Evolutionary conservation across 1,140 invertebrate species (phyloP).

Genomic region (Bathynomus jamesi): DNA sequence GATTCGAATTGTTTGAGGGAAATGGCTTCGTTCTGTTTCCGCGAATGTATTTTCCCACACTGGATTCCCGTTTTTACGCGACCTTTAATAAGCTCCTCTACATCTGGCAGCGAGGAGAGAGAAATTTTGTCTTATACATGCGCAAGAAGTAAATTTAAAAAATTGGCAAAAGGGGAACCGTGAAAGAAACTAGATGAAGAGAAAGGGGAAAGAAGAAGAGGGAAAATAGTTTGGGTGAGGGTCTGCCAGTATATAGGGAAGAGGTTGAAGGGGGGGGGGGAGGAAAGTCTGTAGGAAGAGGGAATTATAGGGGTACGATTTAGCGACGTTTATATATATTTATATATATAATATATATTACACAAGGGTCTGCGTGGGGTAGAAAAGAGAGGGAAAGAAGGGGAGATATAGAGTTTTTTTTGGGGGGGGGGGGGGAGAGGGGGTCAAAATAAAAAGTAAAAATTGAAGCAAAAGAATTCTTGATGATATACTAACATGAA

Average conservation of each 20-base stretch:
- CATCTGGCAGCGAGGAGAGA: neutral
- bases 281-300: neutral
- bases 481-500: neutral
- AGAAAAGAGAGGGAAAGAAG: neutral
- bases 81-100: neutral
- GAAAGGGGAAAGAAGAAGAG: neutral
- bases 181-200: neutral
- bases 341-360: conserved; percentile 3
- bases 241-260: no score
- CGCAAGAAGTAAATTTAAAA: neutral
- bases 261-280: neutral
- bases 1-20: no score
- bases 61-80: no score
- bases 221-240: neutral
- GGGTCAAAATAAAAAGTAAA: neutral
- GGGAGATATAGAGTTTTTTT: no score
- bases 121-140: neutral
- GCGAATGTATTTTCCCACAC: no score
- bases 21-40: no score
- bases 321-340: neutral
- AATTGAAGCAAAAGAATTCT: neutral
- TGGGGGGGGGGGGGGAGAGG: neutral
- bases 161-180: neutral
- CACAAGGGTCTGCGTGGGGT: no score
- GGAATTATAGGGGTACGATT: neutral